Base-by-base conservation (phyloP, 2,797 vertebrate species). In the Tapera naevia region DNA sequence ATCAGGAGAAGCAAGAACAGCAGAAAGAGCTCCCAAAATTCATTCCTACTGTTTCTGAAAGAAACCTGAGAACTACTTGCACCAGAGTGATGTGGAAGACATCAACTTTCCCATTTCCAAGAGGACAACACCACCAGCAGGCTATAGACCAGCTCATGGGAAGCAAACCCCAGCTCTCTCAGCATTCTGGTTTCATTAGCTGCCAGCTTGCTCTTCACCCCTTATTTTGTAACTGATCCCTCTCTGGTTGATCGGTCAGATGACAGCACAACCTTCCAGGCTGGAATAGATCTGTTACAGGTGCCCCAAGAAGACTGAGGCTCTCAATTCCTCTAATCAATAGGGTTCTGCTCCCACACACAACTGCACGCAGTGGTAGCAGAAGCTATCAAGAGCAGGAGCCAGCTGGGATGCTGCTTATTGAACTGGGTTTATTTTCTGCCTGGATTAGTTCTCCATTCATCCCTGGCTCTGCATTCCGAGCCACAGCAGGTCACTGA, bases 371-470 rank as follows among this genome's bases (percentile, higher is more conserved):
- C 4, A 10, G 48, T 10, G 37, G 57, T n/a, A 61, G 27, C 35
- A 56, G 73, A 32, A 45, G 69, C 83, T 54, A 67, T 6, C 5
- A 28, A 7, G 57, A 37, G 65, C 53, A 3, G 57, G 43, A 50
- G 58, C 64, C 82, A 43, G 70, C 79, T 76, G 39, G 48, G 39
- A 71, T 12, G 24, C 72, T 30, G 83, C 53, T 51, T 73, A 69
- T 65, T 64, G 72, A 91, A 56, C 66, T 18, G 83, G 72, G 35
- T 21, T 83, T 85, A 56, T 81, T 83, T 94, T 88, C 93, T 86
- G 91, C 91, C 90, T 80, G 83, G 80, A 53, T 93, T 74, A 91
- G 84, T 15, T 81, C 86, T 86, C 78, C 80, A 65, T 79, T 88
- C 80, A 87, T 32, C 84, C 64, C 28, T 54, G 53, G 76, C 51